Percentiles rank a stretch among this genome's conserved stretches.
Conservation (phyloP, 2,888 invertebrate species). For the Agrilus biguttatus region DNA sequence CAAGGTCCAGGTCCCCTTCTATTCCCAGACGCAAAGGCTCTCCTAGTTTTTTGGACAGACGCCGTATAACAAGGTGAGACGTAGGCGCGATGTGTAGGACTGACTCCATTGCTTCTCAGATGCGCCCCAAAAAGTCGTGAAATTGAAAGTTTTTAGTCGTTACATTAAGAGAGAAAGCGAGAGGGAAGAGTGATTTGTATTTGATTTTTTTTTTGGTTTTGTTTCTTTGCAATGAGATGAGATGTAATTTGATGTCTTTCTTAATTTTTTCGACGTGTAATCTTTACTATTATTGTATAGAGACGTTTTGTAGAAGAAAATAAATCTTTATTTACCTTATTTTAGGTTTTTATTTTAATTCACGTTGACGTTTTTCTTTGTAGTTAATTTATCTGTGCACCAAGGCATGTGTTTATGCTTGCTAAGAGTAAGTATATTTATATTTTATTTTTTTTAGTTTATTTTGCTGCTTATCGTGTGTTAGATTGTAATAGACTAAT, state of each 20-base stretch:
- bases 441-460: slow-evolving; percentile 1
- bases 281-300: too few species aligned
- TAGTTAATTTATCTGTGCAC: too few species aligned
- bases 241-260: too few species aligned
- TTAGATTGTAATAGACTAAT: not conserved
- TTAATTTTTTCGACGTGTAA: too few species aligned
- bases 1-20: slow-evolving; percentile 60
- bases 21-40: slow-evolving; percentile 87
- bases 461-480: slow-evolving; percentile 1
- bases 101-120: slow-evolving; percentile 3
- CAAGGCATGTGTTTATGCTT: not conserved
- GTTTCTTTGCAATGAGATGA: too few species aligned
- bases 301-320: too few species aligned
- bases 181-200: slow-evolving; percentile 8
- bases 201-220: slow-evolving; percentile 5
- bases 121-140: slow-evolving; percentile 15
- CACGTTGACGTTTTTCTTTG: not conserved
- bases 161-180: slow-evolving; percentile 34
- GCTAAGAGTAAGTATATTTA: slow-evolving; percentile 3
- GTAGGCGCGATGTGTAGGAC: slow-evolving; percentile 5
- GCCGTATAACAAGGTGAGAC: slow-evolving; percentile 85
- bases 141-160: slow-evolving; percentile 17
- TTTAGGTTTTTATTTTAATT: slow-evolving; percentile 15
- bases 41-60: slow-evolving; percentile 83
- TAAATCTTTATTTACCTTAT: too few species aligned